phyloP scores from a whole-genome alignment of 2,113 vertebrate genomes.

The Paralichthys olivaceus region DNA sequence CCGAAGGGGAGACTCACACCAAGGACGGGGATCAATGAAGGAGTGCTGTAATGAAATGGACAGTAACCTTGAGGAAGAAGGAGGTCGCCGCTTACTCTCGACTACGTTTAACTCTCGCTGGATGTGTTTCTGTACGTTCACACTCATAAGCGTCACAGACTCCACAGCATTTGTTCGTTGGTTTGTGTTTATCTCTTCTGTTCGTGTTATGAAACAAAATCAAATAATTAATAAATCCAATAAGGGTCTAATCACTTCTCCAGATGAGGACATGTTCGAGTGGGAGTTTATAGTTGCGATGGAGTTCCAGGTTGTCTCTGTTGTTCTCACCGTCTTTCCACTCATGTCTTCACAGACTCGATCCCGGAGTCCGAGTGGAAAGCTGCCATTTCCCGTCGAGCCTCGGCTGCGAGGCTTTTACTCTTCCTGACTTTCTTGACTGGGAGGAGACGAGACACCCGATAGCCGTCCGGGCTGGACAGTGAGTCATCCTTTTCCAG shows the following conservation, averaged over 20 bases:
- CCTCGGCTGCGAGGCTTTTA: constrained; percentile 36
- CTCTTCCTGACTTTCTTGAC: constrained; percentile 57
- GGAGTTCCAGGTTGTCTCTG: background rate
- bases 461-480: constrained; percentile 55
- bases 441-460: constrained; percentile 55
- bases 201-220: too few species aligned
- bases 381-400: constrained; percentile 59
- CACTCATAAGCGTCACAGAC: background rate
- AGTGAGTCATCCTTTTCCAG: constrained; percentile 74
- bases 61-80: constrained; percentile 76
- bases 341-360: background rate
- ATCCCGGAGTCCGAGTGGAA: constrained; percentile 36
- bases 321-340: background rate
- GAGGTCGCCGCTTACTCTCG: constrained; percentile 50
- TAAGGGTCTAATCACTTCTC: too few species aligned
- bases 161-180: too few species aligned
- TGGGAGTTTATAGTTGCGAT: too few species aligned
- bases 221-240: too few species aligned
- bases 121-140: background rate
- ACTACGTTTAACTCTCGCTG: too few species aligned
- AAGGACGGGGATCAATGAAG: constrained; percentile 80
- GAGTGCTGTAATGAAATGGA: constrained; percentile 67
- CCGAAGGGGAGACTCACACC: constrained; percentile 57
- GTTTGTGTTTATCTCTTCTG: too few species aligned
- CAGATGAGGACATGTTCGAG: too few species aligned